These are phyloP conservation scores for Drosophila varians DNA, from an alignment of 1,140 invertebrate genomes.

Conservation along the genomic window DNA sequence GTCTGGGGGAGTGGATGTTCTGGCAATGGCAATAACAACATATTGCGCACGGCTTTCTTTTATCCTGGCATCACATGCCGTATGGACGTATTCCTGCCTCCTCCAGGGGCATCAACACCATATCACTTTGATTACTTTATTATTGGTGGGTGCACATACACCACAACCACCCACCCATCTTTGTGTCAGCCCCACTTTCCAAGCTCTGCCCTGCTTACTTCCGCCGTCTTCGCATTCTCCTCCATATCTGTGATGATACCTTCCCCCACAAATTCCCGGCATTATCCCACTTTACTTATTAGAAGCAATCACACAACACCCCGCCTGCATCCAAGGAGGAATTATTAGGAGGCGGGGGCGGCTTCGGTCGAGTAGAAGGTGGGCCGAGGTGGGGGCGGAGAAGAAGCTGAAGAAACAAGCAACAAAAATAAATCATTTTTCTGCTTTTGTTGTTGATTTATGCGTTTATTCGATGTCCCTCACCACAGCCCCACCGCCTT, in stretches of 20 bases:
- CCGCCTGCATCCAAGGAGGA: slow-evolving; percentile 1
- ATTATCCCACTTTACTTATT: slow-evolving; percentile 76
- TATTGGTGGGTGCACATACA: slow-evolving; percentile 60
- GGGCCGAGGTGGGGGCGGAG: background rate
- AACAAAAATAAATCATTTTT: slow-evolving; percentile 78
- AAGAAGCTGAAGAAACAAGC: slow-evolving; percentile 31
- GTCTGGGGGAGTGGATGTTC: slow-evolving; percentile 35
- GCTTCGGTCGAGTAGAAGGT: background rate
- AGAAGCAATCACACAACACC: slow-evolving; percentile 70
- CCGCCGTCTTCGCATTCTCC: slow-evolving; percentile 22
- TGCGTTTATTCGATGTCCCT: slow-evolving; percentile 75
- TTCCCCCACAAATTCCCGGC: slow-evolving; percentile 4
- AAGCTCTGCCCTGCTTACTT: slow-evolving; percentile 1
- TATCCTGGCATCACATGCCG: background rate
- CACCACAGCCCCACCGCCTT: background rate
- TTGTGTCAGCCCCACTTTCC: background rate
- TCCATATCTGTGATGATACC: slow-evolving; percentile 58
- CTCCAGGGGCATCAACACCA: slow-evolving; percentile 62
- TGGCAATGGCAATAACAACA: slow-evolving; percentile 65
- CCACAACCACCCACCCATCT: slow-evolving; percentile 17
- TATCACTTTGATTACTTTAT: slow-evolving; percentile 81
- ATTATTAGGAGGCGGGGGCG: background rate
- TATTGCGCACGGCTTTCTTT: slow-evolving; percentile 20
- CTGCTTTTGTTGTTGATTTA: slow-evolving; percentile 82
- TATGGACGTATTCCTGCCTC: background rate